Evolutionary conservation across 1,140 invertebrate genomes (phyloP).

Genomic region (Tetramorium simillimum): DNA sequence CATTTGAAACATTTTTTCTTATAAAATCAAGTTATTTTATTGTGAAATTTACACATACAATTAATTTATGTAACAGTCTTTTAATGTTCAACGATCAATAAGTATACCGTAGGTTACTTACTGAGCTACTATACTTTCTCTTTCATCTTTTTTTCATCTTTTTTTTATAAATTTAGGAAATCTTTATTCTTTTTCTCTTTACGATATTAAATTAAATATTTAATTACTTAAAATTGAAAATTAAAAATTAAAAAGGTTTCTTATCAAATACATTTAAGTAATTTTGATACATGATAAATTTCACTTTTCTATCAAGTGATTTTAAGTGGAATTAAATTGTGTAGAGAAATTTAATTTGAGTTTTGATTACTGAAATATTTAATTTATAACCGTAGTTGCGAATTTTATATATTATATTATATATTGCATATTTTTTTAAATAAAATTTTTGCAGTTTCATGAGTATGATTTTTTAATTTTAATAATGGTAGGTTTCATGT

Average conservation of each 20-base stretch:
- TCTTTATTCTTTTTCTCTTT: not conserved
- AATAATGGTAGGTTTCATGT: not conserved
- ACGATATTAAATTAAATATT: not conserved
- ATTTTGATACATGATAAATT: not conserved
- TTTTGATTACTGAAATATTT: not conserved
- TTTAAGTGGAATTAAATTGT: not conserved
- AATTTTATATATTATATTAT: not conserved
- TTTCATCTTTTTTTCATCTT: not conserved
- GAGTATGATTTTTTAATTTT: not conserved
- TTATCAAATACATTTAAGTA: not conserved
- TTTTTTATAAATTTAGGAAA: constrained; percentile 2
- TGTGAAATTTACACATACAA: not conserved
- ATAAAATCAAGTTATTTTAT: not conserved
- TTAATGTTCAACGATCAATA: not conserved
- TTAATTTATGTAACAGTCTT: not conserved
- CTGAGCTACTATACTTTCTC: not conserved
- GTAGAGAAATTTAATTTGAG: not conserved
- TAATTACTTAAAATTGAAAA: not conserved
- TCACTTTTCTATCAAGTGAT: not conserved
- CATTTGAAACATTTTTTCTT: not conserved
- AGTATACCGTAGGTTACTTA: not conserved
- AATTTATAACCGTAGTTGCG: not conserved
- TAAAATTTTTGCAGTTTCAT: not conserved
- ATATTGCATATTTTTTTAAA: not conserved
- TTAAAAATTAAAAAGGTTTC: not conserved